Base-by-base conservation (phyloP, 2,888 invertebrate species). In the Adela reaumurella region DNA sequence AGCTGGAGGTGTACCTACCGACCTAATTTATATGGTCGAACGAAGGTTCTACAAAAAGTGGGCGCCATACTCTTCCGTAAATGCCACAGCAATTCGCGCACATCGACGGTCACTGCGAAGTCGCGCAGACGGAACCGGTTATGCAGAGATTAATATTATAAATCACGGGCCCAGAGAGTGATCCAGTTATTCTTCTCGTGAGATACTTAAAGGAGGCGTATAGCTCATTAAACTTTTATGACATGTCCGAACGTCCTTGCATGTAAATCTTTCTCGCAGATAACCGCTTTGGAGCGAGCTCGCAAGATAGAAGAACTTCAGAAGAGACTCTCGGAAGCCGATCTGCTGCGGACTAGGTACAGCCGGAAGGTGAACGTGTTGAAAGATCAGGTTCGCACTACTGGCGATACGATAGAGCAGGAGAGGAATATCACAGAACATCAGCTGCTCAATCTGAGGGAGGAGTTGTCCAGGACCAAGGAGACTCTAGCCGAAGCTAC, bases 231-330 rank as follows among this genome's bases (percentile, higher is more conserved):
- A 4, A 6, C 4, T 8, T 24, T 24, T 24, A 24, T 24, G 24
- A 24, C 8, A 24, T 8, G 24, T 8, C 5, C 24, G 8, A 4
- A 24, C 4, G 8, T 24, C 8, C 24, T 8, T 24, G 24, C 4
- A 24, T 24, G 4, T 24, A 24, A 6, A 24, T 24, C 24, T 24
- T 24, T 8, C 43, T 35, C 62, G 42, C 64, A 92, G 92, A 90
- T 92, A 59, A 88, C 90, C 17, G 87, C 92, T 1, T 63, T 93
- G 57, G 93, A 94, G 65, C 81, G 91, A 24, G 90, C 90, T 1
- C 82, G 92, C 19, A 92, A 91, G 70, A 84, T 92, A 48, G 92
- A 93, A 62, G 92, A 93, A 52, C 72, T 93, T 2, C 90, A 92
- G 56, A 88, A 89, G 63, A 86, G 89, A 54, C 68, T 92, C 19